Conservation (phyloP, 2,113 vertebrate genomes). For the Hippocampus abdominalis region DNA sequence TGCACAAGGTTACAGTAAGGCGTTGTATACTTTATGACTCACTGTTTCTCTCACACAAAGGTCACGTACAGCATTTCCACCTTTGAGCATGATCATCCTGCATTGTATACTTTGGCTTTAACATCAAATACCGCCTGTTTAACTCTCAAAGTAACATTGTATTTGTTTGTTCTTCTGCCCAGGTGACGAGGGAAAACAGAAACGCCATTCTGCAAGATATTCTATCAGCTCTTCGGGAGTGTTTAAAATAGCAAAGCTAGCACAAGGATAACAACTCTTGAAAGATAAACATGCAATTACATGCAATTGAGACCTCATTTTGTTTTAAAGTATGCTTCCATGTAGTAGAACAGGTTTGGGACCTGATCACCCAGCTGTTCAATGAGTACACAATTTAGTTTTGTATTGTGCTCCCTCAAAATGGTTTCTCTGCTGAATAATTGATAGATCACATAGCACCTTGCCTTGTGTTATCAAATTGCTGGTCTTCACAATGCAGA, state of each 20-base stretch:
- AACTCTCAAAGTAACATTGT: constrained; percentile 3
- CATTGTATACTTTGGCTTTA: background rate
- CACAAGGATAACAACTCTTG: background rate
- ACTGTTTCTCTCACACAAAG: background rate
- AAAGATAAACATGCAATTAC: background rate
- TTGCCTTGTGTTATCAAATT: background rate
- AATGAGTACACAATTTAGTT: constrained; percentile 32
- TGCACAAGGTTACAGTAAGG: constrained; percentile 3
- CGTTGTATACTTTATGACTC: background rate
- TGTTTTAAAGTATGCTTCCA: background rate
- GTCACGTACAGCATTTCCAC: constrained; percentile 1
- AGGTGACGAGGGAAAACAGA: constrained; percentile 93
- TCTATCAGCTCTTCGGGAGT: constrained; percentile 73
- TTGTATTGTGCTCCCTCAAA: constrained; percentile 35
- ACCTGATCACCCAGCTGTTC: constrained; percentile 19
- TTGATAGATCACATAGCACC: constrained; percentile 38
- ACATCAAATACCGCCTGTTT: background rate
- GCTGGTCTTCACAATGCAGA: background rate
- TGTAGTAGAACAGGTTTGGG: constrained; percentile 5
- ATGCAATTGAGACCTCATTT: background rate
- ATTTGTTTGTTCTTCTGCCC: constrained; percentile 24
- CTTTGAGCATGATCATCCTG: background rate
- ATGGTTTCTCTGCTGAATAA: constrained; percentile 60
- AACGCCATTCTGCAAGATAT: constrained; percentile 79
- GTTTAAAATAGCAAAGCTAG: constrained; percentile 59